A percentile compares a stretch with the other conserved stretches of the same genome.
phyloP scores from a whole-genome alignment of 2,888 invertebrate species.

The Pogonocherus hispidulus region DNA sequence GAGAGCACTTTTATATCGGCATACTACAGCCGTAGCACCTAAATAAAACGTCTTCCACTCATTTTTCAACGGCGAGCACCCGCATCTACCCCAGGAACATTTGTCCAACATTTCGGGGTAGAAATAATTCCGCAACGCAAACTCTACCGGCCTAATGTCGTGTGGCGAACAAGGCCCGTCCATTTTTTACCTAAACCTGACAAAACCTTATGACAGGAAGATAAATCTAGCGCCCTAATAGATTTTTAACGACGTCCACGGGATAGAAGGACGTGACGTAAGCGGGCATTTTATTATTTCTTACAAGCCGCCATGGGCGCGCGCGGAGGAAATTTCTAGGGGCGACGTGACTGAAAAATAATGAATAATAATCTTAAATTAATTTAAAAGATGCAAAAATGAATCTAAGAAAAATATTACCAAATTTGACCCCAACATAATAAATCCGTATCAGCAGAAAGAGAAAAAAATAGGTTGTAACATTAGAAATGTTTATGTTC shows the following conservation, averaged over 20 bases:
- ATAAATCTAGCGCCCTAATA: slow-evolving; percentile 58
- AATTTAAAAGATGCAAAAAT: no score
- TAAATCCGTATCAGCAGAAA: no score
- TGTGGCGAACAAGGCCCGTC: slow-evolving; percentile 37
- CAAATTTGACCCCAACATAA: no score
- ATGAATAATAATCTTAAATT: no score
- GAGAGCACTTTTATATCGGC: no score
- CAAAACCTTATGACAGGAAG: slow-evolving; percentile 56
- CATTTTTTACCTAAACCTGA: slow-evolving; percentile 58
- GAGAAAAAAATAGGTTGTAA: no score
- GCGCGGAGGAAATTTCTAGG: no score
- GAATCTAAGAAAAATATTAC: no score
- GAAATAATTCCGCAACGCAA: slow-evolving; percentile 41
- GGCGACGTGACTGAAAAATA: no score
- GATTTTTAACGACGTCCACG: slow-evolving; percentile 59
- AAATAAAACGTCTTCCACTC: no score
- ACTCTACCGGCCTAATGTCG: slow-evolving; percentile 39
- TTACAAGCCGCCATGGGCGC: slow-evolving; percentile 15
- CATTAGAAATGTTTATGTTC: no score
- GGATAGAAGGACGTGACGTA: slow-evolving; percentile 32
- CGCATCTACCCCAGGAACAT: slow-evolving; percentile 8
- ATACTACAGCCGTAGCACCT: no score
- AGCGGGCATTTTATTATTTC: slow-evolving; percentile 45
- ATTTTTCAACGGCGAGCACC: not conserved
- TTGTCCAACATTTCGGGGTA: slow-evolving; percentile 36